Base-by-base conservation (phyloP, 2,797 vertebrate species). In the Tinamus major region DNA sequence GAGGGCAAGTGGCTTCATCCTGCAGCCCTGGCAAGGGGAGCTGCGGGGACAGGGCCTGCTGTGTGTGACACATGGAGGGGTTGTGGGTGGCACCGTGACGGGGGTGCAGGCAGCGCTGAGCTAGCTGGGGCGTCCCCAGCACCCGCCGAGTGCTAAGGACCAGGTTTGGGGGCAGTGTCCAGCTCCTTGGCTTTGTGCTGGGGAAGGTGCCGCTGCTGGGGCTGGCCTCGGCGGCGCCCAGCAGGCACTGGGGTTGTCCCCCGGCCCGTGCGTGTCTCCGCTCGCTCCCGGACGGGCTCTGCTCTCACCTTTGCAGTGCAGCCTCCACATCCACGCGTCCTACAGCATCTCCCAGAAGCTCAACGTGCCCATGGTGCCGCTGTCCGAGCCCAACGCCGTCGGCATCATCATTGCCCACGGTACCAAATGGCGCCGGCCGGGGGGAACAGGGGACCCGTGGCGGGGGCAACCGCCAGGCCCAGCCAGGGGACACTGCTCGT, bases 361-460 rank as follows among this genome's bases (percentile, higher is more conserved):
- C 13, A 98, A 98, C 3, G 98, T 99, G 23, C 99, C 99, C 33
- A 98, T 99, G 98, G 97, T 98, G 29, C 99, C 99, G 4, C 97
- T 99, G 75, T 98, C 97, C 6, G 99, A 99, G 92, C 98, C 99
- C 65, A 99, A 98, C n/a, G 99, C 99, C 18, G 97, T 99, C 27
- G 99, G 99, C 88, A 98, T 99, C 74, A 97, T 99, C 96, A 96
- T 99, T 56, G 98, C 99, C 93, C 99, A 99, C 3, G 99, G 99
- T 99, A 98, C 96, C 27, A 4, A 53, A 35, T 39, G 24, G 10
- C 33, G 3, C 9, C 62, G 63, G 61, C 13, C 9, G 24, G 33
- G 24, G 9, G 37, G 27, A 63, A 12, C 39, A 12, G 27, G 29
- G 41, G 63, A 15, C 29, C 31, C 29, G 4, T 31, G 67, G 48